Percentiles rank a stretch among this genome's conserved stretches.
These are phyloP conservation scores for Pilophorus perplexus DNA, from an alignment of 2,888 invertebrate genomes.

Conservation along the genomic window DNA sequence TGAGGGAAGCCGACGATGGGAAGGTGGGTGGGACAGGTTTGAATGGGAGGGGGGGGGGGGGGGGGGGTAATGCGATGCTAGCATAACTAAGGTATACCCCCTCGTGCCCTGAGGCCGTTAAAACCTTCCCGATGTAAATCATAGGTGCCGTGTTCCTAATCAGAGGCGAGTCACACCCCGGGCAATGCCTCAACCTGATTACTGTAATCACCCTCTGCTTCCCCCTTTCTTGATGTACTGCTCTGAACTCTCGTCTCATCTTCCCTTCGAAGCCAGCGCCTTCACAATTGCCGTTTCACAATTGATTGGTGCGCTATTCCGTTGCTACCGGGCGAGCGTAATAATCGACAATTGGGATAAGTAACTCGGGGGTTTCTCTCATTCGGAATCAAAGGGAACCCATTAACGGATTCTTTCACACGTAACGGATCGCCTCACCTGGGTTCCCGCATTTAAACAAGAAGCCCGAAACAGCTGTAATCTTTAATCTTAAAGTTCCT, in stretches of 20 bases:
- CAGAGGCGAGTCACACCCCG: constrained; percentile 38
- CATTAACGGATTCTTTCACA: constrained; percentile 31
- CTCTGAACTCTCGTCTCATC: constrained; percentile 15
- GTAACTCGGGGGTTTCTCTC: constrained; percentile 17
- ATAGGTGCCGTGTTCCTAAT: constrained; percentile 40
- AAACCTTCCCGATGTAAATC: constrained; percentile 37
- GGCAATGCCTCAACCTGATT: constrained; percentile 34
- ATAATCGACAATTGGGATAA: constrained; percentile 23
- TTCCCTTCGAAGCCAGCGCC: constrained; percentile 5
- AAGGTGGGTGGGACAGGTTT: constrained; percentile 4
- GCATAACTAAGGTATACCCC: constrained; percentile 32
- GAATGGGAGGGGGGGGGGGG: constrained; percentile 8
- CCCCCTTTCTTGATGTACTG: constrained; percentile 29
- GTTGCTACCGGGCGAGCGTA: constrained; percentile 31
- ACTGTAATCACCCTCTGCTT: constrained; percentile 32
- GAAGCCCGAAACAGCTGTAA: no score
- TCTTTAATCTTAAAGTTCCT: no score
- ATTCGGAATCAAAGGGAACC: constrained; percentile 8
- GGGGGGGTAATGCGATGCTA: constrained; percentile 34
- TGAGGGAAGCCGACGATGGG: not conserved
- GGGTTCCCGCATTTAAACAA: no score
- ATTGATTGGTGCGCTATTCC: constrained; percentile 37
- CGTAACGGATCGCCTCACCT: no score
- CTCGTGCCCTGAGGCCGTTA: constrained; percentile 37
- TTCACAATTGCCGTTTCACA: constrained; percentile 22